Conservation (phyloP, 2,888 invertebrate species). For the Heliconius cydno region DNA sequence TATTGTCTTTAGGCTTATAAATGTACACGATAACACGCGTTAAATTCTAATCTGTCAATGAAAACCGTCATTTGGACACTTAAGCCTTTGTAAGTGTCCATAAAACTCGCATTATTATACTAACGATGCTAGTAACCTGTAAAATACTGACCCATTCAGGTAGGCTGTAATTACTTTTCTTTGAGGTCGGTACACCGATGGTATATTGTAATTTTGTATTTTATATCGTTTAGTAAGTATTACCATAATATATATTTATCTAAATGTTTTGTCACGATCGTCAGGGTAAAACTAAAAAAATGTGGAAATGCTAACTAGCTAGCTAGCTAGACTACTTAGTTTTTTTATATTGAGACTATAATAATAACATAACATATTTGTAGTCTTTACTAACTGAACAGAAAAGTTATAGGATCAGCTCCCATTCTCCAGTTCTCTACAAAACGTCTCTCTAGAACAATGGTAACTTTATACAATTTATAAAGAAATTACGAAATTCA, state of each 20-base stretch:
- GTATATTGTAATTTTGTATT: conserved; percentile 2
- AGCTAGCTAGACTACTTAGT: no score
- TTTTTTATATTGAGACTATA: no score
- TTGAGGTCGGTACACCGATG: not conserved
- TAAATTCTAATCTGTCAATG: conserved; percentile 28
- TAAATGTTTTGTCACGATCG: no score
- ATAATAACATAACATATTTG: no score
- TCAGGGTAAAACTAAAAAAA: no score
- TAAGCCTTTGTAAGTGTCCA: conserved; percentile 22
- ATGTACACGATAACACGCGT: conserved; percentile 10
- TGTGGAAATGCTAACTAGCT: no score
- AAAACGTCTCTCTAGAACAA: no score
- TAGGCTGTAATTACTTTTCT: conserved; percentile 26
- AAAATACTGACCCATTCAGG: conserved; percentile 28
- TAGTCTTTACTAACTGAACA: no score
- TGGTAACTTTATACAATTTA: no score
- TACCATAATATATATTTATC: not conserved
- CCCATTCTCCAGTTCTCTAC: not conserved
- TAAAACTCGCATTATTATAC: conserved; percentile 31
- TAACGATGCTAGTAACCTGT: conserved; percentile 28
- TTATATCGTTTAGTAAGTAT: not conserved
- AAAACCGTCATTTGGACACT: conserved; percentile 26
- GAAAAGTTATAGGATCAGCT: not conserved
- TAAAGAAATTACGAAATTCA: not conserved
- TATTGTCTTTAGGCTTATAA: conserved; percentile 11